phyloP scores from a whole-genome alignment of 2,113 vertebrate species.

The Neolamprologus sp. region DNA sequence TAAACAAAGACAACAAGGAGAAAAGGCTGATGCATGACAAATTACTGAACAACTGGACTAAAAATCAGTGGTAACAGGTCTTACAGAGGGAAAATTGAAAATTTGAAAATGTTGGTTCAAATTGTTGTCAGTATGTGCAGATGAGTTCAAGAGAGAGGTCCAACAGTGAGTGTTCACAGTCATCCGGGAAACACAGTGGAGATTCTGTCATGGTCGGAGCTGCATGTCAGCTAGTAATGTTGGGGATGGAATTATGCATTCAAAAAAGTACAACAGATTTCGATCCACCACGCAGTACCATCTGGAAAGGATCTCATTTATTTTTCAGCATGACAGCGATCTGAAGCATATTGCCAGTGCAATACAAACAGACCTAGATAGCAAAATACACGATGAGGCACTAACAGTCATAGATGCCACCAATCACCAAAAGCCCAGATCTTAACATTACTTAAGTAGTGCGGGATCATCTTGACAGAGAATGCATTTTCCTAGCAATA shows the following conservation, averaged over 20 bases:
- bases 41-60: neutral
- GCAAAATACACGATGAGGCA: neutral
- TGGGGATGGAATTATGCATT: neutral
- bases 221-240: neutral
- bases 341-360: neutral
- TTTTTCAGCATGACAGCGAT: neutral
- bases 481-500: neutral
- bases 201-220: neutral
- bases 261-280: neutral
- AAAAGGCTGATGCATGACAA: neutral
- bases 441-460: neutral
- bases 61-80: neutral
- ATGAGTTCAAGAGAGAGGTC: neutral
- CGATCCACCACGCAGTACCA: neutral
- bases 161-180: neutral
- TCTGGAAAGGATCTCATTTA: neutral
- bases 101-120: neutral
- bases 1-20: neutral
- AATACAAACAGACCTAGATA: neutral
- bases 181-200: neutral
- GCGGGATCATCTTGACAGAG: neutral
- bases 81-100: neutral
- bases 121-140: neutral
- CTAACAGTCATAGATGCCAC: neutral
- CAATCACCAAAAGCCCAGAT: neutral